phyloP scores from a whole-genome alignment of 1,140 invertebrate species.

The Brachionus calyciflorus region DNA sequence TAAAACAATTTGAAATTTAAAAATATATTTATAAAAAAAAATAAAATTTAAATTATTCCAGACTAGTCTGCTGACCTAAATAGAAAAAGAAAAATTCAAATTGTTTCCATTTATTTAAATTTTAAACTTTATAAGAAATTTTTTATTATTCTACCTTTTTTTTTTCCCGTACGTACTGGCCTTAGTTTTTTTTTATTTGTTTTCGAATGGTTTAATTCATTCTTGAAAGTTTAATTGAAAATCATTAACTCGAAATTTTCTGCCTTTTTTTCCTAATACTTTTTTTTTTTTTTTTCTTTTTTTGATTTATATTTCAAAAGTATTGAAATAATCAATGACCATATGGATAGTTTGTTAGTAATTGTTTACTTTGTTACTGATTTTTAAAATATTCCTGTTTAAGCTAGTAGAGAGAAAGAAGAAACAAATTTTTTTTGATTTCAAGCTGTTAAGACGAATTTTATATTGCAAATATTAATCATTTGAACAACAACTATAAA shows the following conservation, averaged over 20 bases:
- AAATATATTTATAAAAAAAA: neutral
- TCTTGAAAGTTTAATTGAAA: constrained; percentile 19
- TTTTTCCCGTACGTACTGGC: neutral
- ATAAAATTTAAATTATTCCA: constrained; percentile 29
- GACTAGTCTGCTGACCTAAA: constrained; percentile 36
- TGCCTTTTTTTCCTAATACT: neutral
- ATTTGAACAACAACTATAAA: too few species aligned
- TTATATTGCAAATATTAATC: too few species aligned
- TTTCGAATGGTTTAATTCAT: constrained; percentile 25
- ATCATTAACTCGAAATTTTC: neutral
- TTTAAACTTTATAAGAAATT: neutral
- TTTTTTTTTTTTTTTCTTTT: too few species aligned
- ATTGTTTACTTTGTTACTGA: too few species aligned
- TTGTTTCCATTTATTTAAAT: constrained; percentile 16
- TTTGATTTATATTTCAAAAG: too few species aligned
- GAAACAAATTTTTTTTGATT: too few species aligned
- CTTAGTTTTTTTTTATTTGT: neutral
- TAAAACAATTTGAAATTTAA: too few species aligned
- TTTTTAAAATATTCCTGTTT: too few species aligned
- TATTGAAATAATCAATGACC: too few species aligned
- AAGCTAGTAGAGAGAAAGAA: too few species aligned
- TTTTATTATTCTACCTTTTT: constrained; percentile 13
- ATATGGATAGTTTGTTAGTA: too few species aligned
- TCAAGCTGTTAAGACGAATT: too few species aligned
- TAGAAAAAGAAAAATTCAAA: constrained; percentile 2